phyloP scores from a whole-genome alignment of 1,140 invertebrate genomes.

The Hylyphantes graminicola region DNA sequence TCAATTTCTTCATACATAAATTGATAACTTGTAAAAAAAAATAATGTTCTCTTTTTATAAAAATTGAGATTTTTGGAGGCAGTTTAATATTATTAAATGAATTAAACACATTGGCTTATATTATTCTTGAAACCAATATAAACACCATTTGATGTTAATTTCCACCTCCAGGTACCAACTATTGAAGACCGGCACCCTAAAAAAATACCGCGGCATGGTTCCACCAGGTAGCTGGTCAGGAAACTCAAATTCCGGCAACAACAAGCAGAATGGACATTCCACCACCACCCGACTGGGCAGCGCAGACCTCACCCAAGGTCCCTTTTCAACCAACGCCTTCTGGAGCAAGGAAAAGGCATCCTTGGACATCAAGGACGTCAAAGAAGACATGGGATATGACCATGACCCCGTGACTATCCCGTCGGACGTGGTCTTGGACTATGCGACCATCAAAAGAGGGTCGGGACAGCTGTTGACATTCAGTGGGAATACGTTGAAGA shows the following conservation, averaged over 20 bases:
- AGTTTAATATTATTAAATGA: no score
- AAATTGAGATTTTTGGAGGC: not conserved
- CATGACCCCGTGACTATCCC: slow-evolving; percentile 5
- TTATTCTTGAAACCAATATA: no score
- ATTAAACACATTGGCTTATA: no score
- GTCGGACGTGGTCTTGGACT: slow-evolving; percentile 19
- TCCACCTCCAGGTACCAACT: slow-evolving; percentile 30
- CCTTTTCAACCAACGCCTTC: slow-evolving; percentile 40
- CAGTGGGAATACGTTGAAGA: slow-evolving; percentile 48
- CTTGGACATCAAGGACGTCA: not conserved
- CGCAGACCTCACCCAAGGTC: slow-evolving; percentile 13
- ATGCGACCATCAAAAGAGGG: slow-evolving; percentile 3
- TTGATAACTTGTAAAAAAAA: no score
- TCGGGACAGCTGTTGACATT: slow-evolving; percentile 39
- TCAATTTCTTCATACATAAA: no score
- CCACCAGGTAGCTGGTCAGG: slow-evolving; percentile 59
- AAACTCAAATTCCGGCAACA: slow-evolving; percentile 52
- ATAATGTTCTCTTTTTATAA: not conserved
- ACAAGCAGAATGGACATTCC: slow-evolving; percentile 57
- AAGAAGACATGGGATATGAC: slow-evolving; percentile 9
- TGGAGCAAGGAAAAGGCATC: slow-evolving; percentile 38
- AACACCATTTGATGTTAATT: no score
- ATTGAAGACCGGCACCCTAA: slow-evolving; percentile 57
- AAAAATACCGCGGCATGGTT: slow-evolving; percentile 56
- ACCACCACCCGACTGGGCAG: slow-evolving; percentile 49